Conservation (phyloP, 2,888 invertebrate genomes). For the Caenorhabditis virilis region DNA sequence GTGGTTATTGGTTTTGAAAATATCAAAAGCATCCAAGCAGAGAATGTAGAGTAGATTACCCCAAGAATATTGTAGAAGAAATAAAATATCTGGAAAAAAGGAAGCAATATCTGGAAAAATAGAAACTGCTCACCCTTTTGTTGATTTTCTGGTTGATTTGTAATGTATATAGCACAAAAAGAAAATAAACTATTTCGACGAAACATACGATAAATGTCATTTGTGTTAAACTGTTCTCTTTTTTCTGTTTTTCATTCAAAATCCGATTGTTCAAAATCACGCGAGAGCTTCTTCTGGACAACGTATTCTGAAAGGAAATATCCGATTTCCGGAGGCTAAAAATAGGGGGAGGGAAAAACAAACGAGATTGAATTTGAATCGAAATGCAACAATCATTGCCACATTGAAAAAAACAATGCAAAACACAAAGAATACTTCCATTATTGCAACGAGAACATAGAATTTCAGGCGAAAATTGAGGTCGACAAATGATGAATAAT, state of each 20-base stretch:
- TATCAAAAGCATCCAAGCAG: conserved; percentile 35
- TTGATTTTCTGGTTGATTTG: conserved; percentile 21
- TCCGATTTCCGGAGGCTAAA: too few relatives aligned
- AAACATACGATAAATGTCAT: conserved; percentile 34
- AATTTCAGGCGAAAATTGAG: conserved; percentile 19
- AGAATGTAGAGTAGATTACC: conserved; percentile 28
- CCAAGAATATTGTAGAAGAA: conserved; percentile 31
- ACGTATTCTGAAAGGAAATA: too few relatives aligned
- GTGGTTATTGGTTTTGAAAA: conserved; percentile 26
- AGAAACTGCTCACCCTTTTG: conserved; percentile 21
- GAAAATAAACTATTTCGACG: conserved; percentile 28
- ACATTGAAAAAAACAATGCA: conserved; percentile 11
- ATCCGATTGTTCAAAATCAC: neutral
- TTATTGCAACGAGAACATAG: conserved; percentile 11
- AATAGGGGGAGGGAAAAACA: too few relatives aligned
- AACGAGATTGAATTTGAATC: neutral
- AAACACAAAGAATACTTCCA: conserved; percentile 19
- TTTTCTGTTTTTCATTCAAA: conserved; percentile 11
- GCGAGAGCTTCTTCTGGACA: too few relatives aligned
- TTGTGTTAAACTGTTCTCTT: conserved; percentile 14
- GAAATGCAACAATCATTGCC: neutral
- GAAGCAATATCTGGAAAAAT: neutral
- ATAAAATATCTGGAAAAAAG: conserved; percentile 13
- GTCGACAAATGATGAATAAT: conserved; percentile 19
- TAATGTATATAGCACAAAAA: conserved; percentile 22